Evolutionary conservation across 2,888 invertebrate species (phyloP), one percentile per base, ranked within the genome.

Genomic region (Lissonota sp.): DNA sequence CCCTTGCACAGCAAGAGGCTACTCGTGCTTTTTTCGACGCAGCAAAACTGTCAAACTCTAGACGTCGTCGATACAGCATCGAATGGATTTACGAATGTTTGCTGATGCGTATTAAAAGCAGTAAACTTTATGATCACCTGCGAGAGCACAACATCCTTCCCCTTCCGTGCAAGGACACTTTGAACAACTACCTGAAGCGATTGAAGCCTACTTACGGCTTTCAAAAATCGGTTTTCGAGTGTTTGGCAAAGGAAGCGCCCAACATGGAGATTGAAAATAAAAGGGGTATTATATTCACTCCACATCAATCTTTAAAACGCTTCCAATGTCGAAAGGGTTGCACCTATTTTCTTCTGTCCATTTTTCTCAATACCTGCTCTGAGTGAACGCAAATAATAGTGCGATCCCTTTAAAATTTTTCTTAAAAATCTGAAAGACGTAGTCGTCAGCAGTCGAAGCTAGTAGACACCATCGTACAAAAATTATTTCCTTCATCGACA

Each of bases 11-110:
- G 14, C 64, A 64, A 57, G 73, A 73, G 46, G 73, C 75, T 6
- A 62, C 79, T 46, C 44, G n/a, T 49, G 40, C 64, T 3, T 82
- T 74, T 40, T 49, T 82, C 5, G n/a, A 64, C 6, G 53, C 51
- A 10, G 42, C 79, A 5, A 79, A 82, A 72, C 6, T 60, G 0
- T 62, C 42, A 49, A 63, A 42, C 16, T 8, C 39, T 0, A 69
- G 44, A 57, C 66, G 57, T 42, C 70, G 67, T 14, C 44, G 82
- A 26, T 82, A 82, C 16, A 51, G n/a, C 5, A 26, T 46, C 1
- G 62, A 79, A 1, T 83, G 83, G 83, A 70, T 84, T 1, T 84
- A 76, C 12, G 80, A 83, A 62, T 82, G 83, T 51, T 53, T 84
- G 16, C 46, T 80, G 37, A 63, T 83, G 58, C 71, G 83, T 7